Evolutionary conservation across 2,113 vertebrate genomes (phyloP).

Genomic region (Catharus fuscescens): DNA sequence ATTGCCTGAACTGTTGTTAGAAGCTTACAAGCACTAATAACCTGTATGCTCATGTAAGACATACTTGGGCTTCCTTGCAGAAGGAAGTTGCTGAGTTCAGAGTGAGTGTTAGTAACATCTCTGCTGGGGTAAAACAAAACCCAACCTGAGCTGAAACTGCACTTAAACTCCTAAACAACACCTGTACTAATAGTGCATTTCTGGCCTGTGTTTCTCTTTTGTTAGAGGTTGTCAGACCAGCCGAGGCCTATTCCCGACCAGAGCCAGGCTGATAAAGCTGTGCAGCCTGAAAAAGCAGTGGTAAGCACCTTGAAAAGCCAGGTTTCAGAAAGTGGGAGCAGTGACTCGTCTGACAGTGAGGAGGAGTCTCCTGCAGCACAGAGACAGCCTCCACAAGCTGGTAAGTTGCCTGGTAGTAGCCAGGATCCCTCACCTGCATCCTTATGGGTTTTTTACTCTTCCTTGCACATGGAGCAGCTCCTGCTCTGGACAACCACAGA

Average conservation of each 20-base stretch:
- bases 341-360: constrained; percentile 71
- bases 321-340: constrained; percentile 37
- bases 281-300: constrained; percentile 12
- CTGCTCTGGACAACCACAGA: neutral
- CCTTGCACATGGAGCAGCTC: neutral
- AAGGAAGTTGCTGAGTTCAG: neutral
- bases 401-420: neutral
- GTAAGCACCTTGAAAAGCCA: constrained; percentile 55
- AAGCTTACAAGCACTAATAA: neutral
- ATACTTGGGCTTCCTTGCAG: neutral
- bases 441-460: neutral
- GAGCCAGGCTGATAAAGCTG: constrained; percentile 60
- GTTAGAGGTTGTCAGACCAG: constrained; percentile 53
- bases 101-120: neutral
- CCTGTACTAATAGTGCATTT: neutral
- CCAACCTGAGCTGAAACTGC: neutral
- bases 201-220: neutral
- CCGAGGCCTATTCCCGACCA: constrained; percentile 46
- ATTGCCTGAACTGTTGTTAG: neutral
- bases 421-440: neutral
- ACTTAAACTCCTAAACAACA: neutral
- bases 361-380: constrained; percentile 32
- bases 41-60: fast-evolving
- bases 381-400: neutral
- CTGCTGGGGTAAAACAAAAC: neutral